Evolutionary conservation across 2,113 vertebrate genomes (phyloP), one percentile per base, ranked within the genome.

Genomic region (Nettapus auritus): DNA sequence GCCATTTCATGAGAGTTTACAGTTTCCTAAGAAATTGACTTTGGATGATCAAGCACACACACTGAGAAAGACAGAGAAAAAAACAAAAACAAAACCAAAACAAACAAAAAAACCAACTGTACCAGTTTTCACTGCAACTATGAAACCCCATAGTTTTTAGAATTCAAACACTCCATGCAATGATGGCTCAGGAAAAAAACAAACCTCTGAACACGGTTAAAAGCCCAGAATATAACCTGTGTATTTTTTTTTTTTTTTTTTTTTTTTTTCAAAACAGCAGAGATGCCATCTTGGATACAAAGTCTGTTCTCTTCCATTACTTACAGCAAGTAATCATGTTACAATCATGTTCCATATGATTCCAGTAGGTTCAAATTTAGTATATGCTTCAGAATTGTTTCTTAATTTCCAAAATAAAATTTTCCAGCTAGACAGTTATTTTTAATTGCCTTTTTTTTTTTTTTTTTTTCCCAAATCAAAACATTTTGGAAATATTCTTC

Each of bases 161-260:
- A 77, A 62, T 70, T 79, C 50, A 81, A 83, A 56, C 13, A 36
- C 6, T 53, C 59, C 34, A 17, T 44, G 55, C 34, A 71, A 46
- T 50, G 8, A 60, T 82, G 14, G 44, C 31, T 60, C 40, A 67
- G 48, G 55, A 74, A 16, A 82, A 20, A 62, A 46, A 19, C 8
- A 19, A 44, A 44, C 14, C 26, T 75, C 46, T 76, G 63, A 91
- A 52, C 18, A 62, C 6, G n/a, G 5, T 42, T 82, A 75, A 34
- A 91, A 88, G 67, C 10, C 82, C 31, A 4, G 31, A 31, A 5
- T 29, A 3, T 53, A n/a, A n/a, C n/a, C n/a, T n/a, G n/a, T n/a
- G n/a, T n/a, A n/a, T 90, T 90, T 84, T 90, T 90, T 90, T 52
- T 74, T 48, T 90, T 92, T 53, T 90, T 90, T 84, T 90, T 90